A percentile compares a stretch with the other conserved stretches of the same genome.
These are phyloP conservation scores for Gymnodraco acuticeps DNA, from an alignment of 2,797 vertebrate genomes.

Conservation along the genomic window DNA sequence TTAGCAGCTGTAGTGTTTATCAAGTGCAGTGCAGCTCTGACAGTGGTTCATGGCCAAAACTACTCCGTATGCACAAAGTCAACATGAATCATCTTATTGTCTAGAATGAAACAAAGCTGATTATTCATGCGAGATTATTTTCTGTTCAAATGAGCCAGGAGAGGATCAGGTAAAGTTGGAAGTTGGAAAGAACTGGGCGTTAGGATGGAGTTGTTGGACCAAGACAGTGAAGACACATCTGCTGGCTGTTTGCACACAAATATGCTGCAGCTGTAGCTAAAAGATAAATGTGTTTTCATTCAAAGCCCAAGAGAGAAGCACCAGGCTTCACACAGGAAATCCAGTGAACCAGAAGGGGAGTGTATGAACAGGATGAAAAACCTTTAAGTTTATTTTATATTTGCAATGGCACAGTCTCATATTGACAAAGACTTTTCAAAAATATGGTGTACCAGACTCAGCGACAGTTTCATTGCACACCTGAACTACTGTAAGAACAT, in stretches of 20 bases:
- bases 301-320: conserved; percentile 68
- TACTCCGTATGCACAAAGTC: conserved; percentile 55
- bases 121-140: conserved; percentile 63
- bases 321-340: conserved; percentile 68
- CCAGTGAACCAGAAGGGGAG: conserved; percentile 64
- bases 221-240: conserved; percentile 76
- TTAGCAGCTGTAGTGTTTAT: conserved; percentile 69
- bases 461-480: too few species aligned
- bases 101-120: conserved; percentile 45
- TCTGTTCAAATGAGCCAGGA: conserved; percentile 38
- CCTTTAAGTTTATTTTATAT: conserved; percentile 25
- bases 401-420: conserved; percentile 46
- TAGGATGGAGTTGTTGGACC: conserved; percentile 59
- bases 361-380: conserved; percentile 62
- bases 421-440: conserved; percentile 59
- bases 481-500: too few species aligned
- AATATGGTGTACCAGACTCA: conserved; percentile 1
- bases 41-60: conserved; percentile 36
- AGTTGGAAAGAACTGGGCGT: conserved; percentile 49
- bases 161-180: conserved; percentile 60
- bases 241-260: conserved; percentile 76
- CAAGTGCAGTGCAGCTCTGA: conserved; percentile 36
- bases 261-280: conserved; percentile 71
- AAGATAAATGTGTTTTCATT: conserved; percentile 72
- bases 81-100: conserved; percentile 56